Conservation (phyloP, 2,797 vertebrate species). For the Anabas testudineus region DNA sequence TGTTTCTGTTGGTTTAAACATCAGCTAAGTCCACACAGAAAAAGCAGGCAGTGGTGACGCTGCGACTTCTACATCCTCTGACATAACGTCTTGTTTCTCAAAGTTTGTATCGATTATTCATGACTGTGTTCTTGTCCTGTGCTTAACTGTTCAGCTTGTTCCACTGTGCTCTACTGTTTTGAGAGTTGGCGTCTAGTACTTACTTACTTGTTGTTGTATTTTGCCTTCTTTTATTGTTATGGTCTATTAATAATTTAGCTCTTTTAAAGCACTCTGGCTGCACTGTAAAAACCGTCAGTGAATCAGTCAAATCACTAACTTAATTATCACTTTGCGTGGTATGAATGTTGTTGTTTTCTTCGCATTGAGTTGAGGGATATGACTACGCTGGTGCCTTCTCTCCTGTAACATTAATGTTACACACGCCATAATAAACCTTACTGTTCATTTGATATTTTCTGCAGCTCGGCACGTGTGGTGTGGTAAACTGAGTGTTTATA, state of each 20-base stretch:
- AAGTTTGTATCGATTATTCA: no score
- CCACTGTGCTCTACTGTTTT: conserved; percentile 17
- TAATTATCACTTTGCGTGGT: conserved; percentile 16
- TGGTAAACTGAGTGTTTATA: not conserved
- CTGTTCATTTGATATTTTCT: conserved; percentile 1
- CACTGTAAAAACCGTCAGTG: conserved; percentile 23
- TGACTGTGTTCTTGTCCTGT: conserved; percentile 3
- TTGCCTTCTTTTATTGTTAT: conserved; percentile 44
- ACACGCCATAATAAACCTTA: conserved; percentile 1
- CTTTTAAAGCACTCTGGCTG: conserved; percentile 34
- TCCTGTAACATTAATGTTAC: conserved; percentile 12
- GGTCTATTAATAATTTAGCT: conserved; percentile 48
- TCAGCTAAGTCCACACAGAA: conserved; percentile 1
- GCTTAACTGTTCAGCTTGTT: conserved; percentile 31
- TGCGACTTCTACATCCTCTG: no score
- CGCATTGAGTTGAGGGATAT: conserved; percentile 10
- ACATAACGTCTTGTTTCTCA: no score
- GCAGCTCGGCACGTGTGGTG: not conserved
- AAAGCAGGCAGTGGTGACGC: no score
- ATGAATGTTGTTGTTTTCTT: conserved; percentile 9
- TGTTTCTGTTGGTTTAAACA: conserved; percentile 42
- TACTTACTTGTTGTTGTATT: conserved; percentile 26
- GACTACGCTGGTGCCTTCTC: not conserved
- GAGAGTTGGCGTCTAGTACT: conserved; percentile 29
- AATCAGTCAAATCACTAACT: conserved; percentile 37